Percentiles rank a stretch among this genome's conserved stretches.
Conservation (phyloP, 1,140 invertebrate species). For the Acromyrmex charruanus region DNA sequence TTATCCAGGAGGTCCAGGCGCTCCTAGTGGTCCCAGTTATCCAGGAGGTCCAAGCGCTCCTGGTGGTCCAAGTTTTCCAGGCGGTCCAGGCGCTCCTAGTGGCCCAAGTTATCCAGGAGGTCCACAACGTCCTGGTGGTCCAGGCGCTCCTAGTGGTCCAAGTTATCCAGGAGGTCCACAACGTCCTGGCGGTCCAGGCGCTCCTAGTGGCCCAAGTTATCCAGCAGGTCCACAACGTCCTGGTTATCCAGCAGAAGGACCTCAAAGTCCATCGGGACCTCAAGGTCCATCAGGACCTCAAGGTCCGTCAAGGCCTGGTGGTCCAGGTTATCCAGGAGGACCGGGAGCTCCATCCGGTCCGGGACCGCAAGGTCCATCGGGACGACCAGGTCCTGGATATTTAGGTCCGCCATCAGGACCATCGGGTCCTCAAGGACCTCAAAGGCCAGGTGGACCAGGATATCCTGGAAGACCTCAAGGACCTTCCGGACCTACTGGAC, state of each 20-base stretch:
- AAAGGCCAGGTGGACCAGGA: constrained; percentile 68
- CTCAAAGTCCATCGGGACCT: neutral
- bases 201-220: constrained; percentile 54
- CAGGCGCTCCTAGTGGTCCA: constrained; percentile 61
- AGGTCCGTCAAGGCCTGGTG: constrained; percentile 26
- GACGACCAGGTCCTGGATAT: constrained; percentile 67
- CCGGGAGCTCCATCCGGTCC: constrained; percentile 61
- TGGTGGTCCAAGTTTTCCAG: constrained; percentile 63
- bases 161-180: constrained; percentile 62
- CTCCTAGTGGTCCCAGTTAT: constrained; percentile 44
- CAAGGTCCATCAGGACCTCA: constrained; percentile 40
- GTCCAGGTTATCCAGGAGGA: constrained; percentile 55
- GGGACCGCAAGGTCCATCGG: constrained; percentile 60
- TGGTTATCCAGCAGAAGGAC: constrained; percentile 49
- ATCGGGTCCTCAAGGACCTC: constrained; percentile 71
- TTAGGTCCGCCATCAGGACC: constrained; percentile 72
- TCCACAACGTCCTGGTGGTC: constrained; percentile 61
- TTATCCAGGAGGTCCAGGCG: constrained; percentile 72
- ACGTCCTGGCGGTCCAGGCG: constrained; percentile 64
- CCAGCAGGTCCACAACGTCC: constrained; percentile 64
- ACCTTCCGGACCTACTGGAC: constrained; percentile 56
- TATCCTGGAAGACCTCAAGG: constrained; percentile 74
- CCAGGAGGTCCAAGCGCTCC: constrained; percentile 7
- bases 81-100: constrained; percentile 71
- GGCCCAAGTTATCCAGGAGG: constrained; percentile 58